A percentile compares a stretch with the other conserved stretches of the same genome.
phyloP scores from a whole-genome alignment of 35 echinoderm and acorn worm species.

The Ophiothrix spiculata region DNA sequence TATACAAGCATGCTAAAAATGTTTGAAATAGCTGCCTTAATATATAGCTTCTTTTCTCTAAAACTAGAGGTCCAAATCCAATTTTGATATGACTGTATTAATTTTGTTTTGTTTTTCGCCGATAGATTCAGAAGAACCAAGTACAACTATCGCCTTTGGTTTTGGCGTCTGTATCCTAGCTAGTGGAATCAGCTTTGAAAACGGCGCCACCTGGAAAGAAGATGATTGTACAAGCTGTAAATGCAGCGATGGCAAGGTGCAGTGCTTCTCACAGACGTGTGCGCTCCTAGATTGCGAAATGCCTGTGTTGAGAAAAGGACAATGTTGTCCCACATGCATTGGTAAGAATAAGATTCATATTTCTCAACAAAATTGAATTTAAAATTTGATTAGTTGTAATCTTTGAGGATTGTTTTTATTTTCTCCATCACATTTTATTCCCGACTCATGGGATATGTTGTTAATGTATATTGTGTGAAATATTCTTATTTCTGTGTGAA shows the following conservation, averaged over 20 bases:
- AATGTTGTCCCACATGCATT: slow-evolving; percentile 89
- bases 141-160: background rate
- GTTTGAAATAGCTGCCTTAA: background rate
- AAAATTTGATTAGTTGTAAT: background rate
- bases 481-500: no score
- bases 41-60: background rate
- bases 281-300: slow-evolving; percentile 67
- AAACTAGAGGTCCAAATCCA: background rate
- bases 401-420: no score
- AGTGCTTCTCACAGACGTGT: slow-evolving; percentile 85
- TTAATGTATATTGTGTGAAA: no score
- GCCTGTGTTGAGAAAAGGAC: slow-evolving; percentile 89
- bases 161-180: slow-evolving; percentile 21
- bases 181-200: slow-evolving; percentile 48
- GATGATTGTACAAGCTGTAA: slow-evolving; percentile 96
- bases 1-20: no score
- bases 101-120: background rate
- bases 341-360: no score
- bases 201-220: slow-evolving; percentile 85
- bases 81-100: background rate
- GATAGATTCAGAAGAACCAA: background rate
- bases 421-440: no score
- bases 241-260: slow-evolving; percentile 57
- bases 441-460: no score
- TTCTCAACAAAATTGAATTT: background rate